These are phyloP conservation scores for Clusia tigrina DNA, from an alignment of 2,888 invertebrate genomes.

Conservation along the genomic window DNA sequence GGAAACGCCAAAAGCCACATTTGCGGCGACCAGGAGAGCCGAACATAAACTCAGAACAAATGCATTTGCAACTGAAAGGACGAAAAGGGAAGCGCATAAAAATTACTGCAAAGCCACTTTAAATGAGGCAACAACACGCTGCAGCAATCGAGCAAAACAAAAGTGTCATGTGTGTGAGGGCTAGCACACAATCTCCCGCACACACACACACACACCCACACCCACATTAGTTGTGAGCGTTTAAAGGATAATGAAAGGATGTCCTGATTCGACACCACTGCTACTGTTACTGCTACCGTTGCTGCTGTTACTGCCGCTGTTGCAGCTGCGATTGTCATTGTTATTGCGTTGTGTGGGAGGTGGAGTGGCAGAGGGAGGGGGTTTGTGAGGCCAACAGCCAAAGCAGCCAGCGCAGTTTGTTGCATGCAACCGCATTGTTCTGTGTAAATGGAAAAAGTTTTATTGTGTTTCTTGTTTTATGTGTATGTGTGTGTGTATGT, in stretches of 20 bases:
- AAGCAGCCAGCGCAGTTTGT: neutral
- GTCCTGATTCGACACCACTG: constrained; percentile 19
- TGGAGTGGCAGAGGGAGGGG: neutral
- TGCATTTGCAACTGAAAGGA: neutral
- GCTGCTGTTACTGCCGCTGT: neutral
- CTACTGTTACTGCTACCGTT: neutral
- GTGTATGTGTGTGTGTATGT: neutral
- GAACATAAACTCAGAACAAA: neutral
- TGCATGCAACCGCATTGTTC: constrained; percentile 12
- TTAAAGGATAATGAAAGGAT: constrained; percentile 27
- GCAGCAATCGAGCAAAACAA: constrained; percentile 1
- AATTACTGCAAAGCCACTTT: neutral
- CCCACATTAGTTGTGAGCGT: constrained; percentile 2
- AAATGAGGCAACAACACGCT: neutral
- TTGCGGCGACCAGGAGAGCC: too few relatives aligned
- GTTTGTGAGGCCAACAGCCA: too few relatives aligned
- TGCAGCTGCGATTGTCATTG: neutral
- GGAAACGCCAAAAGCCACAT: neutral
- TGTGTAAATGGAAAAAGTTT: constrained; percentile 8
- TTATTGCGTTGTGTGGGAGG: neutral
- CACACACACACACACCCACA: neutral
- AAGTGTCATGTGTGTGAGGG: constrained; percentile 6
- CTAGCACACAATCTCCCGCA: neutral
- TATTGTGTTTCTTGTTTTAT: too few relatives aligned
- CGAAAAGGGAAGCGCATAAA: neutral